Evolutionary conservation across 2,113 vertebrate species (phyloP).

Genomic region (Malurus alboscapulatus): DNA sequence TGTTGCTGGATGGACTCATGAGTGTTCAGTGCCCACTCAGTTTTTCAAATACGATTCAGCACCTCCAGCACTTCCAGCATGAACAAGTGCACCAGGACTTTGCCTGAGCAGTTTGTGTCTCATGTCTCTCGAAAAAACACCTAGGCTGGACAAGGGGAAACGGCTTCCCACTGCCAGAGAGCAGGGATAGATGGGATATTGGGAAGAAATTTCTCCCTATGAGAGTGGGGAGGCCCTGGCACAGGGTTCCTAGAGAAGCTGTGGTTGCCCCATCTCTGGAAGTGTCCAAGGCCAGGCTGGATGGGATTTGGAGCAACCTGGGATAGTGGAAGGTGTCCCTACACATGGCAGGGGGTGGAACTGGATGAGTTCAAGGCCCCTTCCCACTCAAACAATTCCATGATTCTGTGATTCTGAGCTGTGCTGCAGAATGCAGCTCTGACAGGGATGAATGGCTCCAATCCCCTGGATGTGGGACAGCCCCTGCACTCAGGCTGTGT

Average conservation of each 20-base stretch:
- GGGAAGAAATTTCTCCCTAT: background rate
- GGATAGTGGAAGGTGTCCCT: background rate
- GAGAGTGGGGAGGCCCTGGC: background rate
- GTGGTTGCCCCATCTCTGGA: background rate
- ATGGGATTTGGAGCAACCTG: fast-evolving
- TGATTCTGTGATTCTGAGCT: background rate
- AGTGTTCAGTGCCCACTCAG: background rate
- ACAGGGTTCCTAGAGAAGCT: background rate
- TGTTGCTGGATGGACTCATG: background rate
- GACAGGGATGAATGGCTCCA: background rate
- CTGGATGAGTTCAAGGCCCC: background rate
- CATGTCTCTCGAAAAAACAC: background rate
- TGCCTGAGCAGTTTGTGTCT: background rate
- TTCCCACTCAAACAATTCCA: background rate
- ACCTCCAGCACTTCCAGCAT: background rate
- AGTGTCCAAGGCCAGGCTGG: background rate
- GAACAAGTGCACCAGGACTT: background rate
- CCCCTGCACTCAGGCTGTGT: background rate
- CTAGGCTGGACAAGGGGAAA: background rate
- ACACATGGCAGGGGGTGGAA: background rate
- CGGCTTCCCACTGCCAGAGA: background rate
- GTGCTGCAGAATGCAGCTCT: background rate
- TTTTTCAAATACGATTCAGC: background rate
- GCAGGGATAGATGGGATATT: background rate
- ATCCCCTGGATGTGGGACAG: background rate